These are phyloP conservation scores for Exocentrus adspersus DNA, from an alignment of 2,888 invertebrate genomes.

Conservation along the genomic window DNA sequence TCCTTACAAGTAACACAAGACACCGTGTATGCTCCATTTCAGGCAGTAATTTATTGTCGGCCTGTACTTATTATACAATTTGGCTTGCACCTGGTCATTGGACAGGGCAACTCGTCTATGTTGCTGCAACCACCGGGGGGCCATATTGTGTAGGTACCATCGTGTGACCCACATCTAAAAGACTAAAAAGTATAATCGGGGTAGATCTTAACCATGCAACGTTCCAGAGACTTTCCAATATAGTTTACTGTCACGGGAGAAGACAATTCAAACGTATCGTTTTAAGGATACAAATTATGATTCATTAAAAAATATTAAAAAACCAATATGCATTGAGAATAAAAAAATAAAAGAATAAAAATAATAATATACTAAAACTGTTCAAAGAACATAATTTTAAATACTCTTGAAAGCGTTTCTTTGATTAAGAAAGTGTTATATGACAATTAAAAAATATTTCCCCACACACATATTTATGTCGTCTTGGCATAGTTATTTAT, in stretches of 20 bases:
- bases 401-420: too few species aligned
- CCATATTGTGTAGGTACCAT: constrained; percentile 48
- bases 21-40: constrained; percentile 6
- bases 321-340: not conserved
- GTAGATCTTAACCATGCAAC: constrained; percentile 19
- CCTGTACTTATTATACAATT: constrained; percentile 55
- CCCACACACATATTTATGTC: too few species aligned
- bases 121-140: constrained; percentile 47
- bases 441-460: too few species aligned
- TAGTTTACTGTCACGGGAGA: not conserved
- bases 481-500: not conserved
- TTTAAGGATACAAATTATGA: too few species aligned
- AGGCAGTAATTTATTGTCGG: constrained; percentile 42
- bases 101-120: constrained; percentile 48
- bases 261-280: too few species aligned
- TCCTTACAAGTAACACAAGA: not conserved
- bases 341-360: not conserved
- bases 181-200: constrained; percentile 35
- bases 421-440: too few species aligned
- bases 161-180: constrained; percentile 45
- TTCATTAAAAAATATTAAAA: not conserved
- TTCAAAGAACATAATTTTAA: too few species aligned
- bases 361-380: not conserved
- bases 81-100: constrained; percentile 55
- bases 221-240: constrained; percentile 5